These are phyloP conservation scores for Hipparchia sbordonii DNA, from an alignment of 2,888 invertebrate genomes.

Conservation along the genomic window DNA sequence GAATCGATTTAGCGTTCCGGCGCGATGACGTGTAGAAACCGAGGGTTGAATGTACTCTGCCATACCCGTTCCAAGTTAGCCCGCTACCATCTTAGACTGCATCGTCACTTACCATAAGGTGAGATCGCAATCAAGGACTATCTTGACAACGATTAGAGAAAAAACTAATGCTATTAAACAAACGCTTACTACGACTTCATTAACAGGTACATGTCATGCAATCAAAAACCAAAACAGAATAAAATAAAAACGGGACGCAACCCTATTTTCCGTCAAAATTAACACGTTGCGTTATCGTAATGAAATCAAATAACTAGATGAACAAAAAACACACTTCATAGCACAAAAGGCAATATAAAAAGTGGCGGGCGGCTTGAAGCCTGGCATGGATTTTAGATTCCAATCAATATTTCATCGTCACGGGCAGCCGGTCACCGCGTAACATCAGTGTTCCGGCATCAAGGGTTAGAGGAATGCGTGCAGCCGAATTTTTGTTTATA, in stretches of 20 bases:
- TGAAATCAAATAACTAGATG: conserved; percentile 28
- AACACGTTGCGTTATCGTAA: conserved; percentile 29
- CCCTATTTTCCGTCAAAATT: conserved; percentile 27
- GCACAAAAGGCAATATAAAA: conserved; percentile 54
- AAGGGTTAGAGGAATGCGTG: conserved; percentile 43
- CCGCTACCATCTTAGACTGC: no score
- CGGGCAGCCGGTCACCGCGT: conserved; percentile 62
- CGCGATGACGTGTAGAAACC: no score
- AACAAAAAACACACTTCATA: conserved; percentile 49
- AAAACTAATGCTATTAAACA: not conserved
- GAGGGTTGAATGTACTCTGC: no score
- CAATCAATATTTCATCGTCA: conserved; percentile 71
- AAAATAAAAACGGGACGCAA: conserved; percentile 18
- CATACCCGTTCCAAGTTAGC: no score
- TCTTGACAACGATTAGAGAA: no score
- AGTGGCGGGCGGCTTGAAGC: conserved; percentile 27
- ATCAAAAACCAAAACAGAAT: not conserved
- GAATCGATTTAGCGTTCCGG: no score
- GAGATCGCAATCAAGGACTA: no score
- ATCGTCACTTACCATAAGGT: no score
- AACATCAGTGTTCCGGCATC: conserved; percentile 50
- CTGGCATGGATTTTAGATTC: conserved; percentile 59
- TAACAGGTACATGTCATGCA: not conserved
- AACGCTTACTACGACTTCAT: not conserved
- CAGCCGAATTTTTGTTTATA: conserved; percentile 25